Base-by-base conservation (phyloP, 2,113 vertebrate species). In the Perognathus longimembris region DNA sequence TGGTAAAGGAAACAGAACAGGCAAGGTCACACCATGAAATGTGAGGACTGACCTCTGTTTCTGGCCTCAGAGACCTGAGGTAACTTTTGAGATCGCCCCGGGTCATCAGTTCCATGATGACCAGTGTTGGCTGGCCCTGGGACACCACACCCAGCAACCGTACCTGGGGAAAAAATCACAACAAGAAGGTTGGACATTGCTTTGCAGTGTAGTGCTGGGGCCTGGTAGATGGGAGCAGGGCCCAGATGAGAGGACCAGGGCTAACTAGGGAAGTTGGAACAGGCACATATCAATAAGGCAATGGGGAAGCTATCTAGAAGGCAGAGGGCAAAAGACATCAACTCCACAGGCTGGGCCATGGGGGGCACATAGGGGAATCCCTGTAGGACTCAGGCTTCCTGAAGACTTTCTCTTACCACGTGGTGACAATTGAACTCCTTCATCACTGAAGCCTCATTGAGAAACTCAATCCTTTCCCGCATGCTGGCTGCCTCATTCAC, bases 351-450 rank as follows among this genome's bases (percentile, higher is more conserved):
- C 5, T 7, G 54, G 24, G 3, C n/a, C 28, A 11, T 0, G 0
- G 20, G 7, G 0, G 21, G 4, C 28, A 50, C 15, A 0, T 4
- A 2, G 8, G 2, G 42, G 20, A 12, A n/a, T 34, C 61, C 8
- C 3, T 0, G 34, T 4, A 4, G 7, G 32, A 45, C 1, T 10
- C 3, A 12, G 73, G 45, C 30, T n/a, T 3, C 8, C 28, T 2
- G 2, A 63, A 14, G 38, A 28, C 20, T 2, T 64, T 77, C 22
- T 70, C 99, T 98, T 98, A 99, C 99, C 98, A 99, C 99, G 1
- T 99, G 99, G 97, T 99, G 99, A 97, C 99, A 99, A 96, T 99
- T 99, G 97, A 99, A 99, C 97, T 99, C 99, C 97, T 99, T 99
- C 99, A 99, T 99, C 97, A 99, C 99, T 0, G 99, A 99, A 20